Evolutionary conservation across 2,888 invertebrate genomes (phyloP).

Genomic region (Brenthis ino): DNA sequence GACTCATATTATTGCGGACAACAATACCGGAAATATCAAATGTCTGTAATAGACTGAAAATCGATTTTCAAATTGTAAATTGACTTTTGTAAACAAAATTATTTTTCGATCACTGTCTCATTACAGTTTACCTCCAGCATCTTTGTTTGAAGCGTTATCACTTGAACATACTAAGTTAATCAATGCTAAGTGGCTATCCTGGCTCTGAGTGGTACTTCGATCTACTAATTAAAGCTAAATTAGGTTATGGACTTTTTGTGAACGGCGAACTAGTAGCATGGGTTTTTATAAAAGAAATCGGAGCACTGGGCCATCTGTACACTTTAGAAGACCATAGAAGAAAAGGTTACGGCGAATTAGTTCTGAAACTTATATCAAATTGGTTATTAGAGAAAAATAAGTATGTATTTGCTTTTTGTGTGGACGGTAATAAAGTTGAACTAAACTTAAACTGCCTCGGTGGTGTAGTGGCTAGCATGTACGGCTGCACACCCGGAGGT

Average conservation of each 20-base stretch:
- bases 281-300: conserved; percentile 57
- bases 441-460: too few relatives aligned
- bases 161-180: conserved; percentile 49
- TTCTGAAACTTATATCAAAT: conserved; percentile 55
- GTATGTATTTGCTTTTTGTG: conserved; percentile 52
- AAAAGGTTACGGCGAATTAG: conserved; percentile 57
- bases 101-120: background rate
- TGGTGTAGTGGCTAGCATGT: too few relatives aligned
- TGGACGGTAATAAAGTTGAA: conserved; percentile 50
- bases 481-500: too few relatives aligned
- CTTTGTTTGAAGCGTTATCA: conserved; percentile 48
- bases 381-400: conserved; percentile 48
- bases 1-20: too few relatives aligned
- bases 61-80: background rate
- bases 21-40: too few relatives aligned
- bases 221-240: conserved; percentile 52
- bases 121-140: conserved; percentile 50
- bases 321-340: conserved; percentile 56
- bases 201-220: conserved; percentile 52
- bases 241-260: conserved; percentile 55
- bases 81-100: too few relatives aligned
- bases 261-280: conserved; percentile 51
- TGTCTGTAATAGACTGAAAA: too few relatives aligned
- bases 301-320: conserved; percentile 57
- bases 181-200: conserved; percentile 53